Evolutionary conservation across 2,888 invertebrate genomes (phyloP).

Genomic region (Polylopha cassiicola): DNA sequence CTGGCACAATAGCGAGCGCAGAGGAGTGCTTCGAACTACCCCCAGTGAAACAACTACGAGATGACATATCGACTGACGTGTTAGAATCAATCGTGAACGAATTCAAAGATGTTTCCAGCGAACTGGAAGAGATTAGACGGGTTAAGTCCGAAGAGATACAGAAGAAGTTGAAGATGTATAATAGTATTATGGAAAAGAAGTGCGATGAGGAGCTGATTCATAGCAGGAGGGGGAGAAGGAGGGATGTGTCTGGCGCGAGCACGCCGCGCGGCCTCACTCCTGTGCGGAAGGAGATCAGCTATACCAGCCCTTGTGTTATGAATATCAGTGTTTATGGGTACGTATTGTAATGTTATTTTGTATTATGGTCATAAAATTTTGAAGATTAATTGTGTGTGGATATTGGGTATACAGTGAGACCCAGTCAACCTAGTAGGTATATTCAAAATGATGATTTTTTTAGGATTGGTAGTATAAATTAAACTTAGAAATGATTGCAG

Average conservation of each 20-base stretch:
- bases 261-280: constrained; percentile 49
- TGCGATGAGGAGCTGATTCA: constrained; percentile 84
- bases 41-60: constrained; percentile 72
- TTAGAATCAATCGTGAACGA: constrained; percentile 66
- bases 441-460: no score
- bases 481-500: no score
- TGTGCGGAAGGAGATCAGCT: constrained; percentile 41
- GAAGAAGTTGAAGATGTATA: constrained; percentile 80
- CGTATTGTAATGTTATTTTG: constrained; percentile 21
- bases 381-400: not conserved
- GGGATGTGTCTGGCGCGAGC: constrained; percentile 39
- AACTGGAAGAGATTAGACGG: constrained; percentile 50
- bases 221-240: constrained; percentile 59
- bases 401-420: no score
- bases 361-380: not conserved
- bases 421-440: no score
- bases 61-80: constrained; percentile 61
- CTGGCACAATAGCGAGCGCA: constrained; percentile 71
- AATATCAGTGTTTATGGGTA: constrained; percentile 50
- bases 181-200: constrained; percentile 84
- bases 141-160: constrained; percentile 52
- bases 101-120: constrained; percentile 54
- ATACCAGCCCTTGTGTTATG: constrained; percentile 58
- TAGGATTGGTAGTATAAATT: no score
- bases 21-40: constrained; percentile 87